Evolutionary conservation across 2,113 vertebrate species (phyloP).

Genomic region (Prunella fulvescens): DNA sequence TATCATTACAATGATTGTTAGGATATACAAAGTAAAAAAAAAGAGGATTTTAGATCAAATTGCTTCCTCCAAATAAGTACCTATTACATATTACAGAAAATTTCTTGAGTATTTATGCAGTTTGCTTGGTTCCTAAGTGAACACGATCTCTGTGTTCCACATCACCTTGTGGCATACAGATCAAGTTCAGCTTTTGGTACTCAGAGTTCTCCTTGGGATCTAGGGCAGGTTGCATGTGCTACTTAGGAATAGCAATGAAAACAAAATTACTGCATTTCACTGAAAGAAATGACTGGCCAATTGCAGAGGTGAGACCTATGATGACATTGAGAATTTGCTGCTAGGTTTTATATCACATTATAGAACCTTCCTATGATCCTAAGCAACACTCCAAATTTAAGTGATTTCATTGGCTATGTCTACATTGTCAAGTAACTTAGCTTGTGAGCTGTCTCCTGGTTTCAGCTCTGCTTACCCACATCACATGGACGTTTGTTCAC

Average conservation of each 20-base stretch:
- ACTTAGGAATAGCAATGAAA: not conserved
- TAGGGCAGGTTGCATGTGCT: not conserved
- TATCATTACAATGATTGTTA: not conserved
- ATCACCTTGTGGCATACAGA: not conserved
- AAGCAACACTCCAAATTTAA: not conserved
- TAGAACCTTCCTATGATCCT: not conserved
- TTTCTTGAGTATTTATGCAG: not conserved
- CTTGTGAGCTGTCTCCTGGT: not conserved
- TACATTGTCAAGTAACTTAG: not conserved
- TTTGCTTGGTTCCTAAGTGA: not conserved
- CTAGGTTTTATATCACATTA: not conserved
- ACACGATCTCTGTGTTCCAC: not conserved
- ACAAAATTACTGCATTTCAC: not conserved
- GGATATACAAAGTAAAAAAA: not conserved
- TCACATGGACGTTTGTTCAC: not conserved
- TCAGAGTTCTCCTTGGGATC: not conserved
- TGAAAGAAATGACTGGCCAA: not conserved
- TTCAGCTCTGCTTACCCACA: not conserved
- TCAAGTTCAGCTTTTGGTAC: not conserved
- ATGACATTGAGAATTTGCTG: not conserved
- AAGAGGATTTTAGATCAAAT: not conserved
- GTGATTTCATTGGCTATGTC: not conserved
- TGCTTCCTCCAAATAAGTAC: not conserved
- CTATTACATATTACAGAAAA: not conserved
- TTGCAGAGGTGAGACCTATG: not conserved